Conservation (phyloP, 2,888 invertebrate species). For the Dicranocentrus wangi region DNA sequence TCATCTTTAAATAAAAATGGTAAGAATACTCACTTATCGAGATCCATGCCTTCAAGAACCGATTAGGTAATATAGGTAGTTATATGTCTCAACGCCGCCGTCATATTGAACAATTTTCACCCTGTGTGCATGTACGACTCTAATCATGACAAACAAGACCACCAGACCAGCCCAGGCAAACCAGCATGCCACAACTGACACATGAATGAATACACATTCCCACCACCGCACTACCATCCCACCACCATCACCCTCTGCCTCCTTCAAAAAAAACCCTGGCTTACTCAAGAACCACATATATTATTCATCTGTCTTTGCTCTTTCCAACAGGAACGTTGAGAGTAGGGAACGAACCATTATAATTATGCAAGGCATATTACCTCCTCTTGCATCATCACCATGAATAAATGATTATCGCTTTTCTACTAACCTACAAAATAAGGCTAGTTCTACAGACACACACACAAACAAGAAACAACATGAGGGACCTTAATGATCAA, state of each 20-base stretch:
- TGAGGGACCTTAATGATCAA: conserved; percentile 57
- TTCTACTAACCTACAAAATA: conserved; percentile 52
- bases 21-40: too few species aligned
- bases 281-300: background rate
- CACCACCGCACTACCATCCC: conserved; percentile 34
- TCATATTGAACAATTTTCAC: conserved; percentile 19
- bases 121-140: conserved; percentile 24
- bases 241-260: conserved; percentile 26
- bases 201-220: conserved; percentile 60
- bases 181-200: conserved; percentile 66
- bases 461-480: background rate
- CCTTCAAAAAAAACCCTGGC: too few species aligned
- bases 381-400: conserved; percentile 5
- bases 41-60: too few species aligned
- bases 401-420: conserved; percentile 58
- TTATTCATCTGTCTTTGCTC: background rate
- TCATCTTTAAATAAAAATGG: too few species aligned
- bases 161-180: conserved; percentile 58
- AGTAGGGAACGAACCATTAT: background rate
- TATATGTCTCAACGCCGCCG: background rate
- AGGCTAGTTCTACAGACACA: background rate
- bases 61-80: conserved; percentile 8
- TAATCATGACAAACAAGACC: conserved; percentile 66
- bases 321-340: too few species aligned
- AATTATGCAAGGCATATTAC: conserved; percentile 23